Evolutionary conservation across 2,113 vertebrate genomes (phyloP).

Genomic region (Albula goreensis): DNA sequence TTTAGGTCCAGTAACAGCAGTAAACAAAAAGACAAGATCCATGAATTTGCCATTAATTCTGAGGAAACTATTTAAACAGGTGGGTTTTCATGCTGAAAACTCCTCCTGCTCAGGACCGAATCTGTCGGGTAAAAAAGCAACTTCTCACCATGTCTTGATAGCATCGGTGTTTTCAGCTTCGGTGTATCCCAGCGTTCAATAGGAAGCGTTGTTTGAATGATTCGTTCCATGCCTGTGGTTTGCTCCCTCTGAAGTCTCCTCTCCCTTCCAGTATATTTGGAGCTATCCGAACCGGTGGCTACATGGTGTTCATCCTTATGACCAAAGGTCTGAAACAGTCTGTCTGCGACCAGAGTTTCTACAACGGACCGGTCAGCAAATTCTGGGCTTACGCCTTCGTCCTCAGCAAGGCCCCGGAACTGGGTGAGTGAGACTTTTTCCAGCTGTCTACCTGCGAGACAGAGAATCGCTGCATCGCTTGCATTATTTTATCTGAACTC

Average conservation of each 20-base stretch:
- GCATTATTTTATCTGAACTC: neutral
- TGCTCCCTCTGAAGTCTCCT: neutral
- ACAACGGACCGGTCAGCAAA: conserved; percentile 98
- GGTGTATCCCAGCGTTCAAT: no score
- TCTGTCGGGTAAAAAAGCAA: no score
- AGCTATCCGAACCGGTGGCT: conserved; percentile 96
- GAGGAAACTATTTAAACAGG: no score
- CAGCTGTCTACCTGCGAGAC: no score
- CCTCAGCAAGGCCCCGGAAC: conserved; percentile 96
- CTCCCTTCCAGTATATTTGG: conserved; percentile 85
- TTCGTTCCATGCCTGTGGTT: neutral
- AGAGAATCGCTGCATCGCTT: no score
- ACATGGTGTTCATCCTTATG: conserved; percentile 96
- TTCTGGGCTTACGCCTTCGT: conserved; percentile 99
- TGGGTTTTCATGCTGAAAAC: no score
- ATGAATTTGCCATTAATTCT: no score
- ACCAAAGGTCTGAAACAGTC: conserved; percentile 97
- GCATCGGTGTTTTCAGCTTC: no score
- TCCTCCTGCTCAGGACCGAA: no score
- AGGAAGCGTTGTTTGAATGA: neutral
- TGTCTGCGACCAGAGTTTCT: conserved; percentile 98
- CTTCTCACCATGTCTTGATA: no score
- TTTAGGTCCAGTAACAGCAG: no score
- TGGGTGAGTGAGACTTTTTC: conserved; percentile 78
- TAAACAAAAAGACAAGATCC: no score